Conservation (phyloP, 2,113 vertebrate species). For the Antechinus stuartii region DNA sequence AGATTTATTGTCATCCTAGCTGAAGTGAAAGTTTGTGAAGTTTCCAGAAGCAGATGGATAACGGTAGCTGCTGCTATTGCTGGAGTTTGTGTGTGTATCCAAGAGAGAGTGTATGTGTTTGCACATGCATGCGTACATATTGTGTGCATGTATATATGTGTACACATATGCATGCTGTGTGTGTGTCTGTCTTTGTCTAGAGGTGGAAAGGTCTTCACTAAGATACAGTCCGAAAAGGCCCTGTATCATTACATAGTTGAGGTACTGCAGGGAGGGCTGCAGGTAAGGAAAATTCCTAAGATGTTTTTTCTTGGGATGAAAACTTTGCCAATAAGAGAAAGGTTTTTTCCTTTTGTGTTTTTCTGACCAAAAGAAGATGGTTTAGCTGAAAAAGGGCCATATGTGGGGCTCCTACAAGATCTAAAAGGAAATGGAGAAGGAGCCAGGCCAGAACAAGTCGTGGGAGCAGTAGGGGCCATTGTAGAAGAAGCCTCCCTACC, state of each 20-base stretch:
- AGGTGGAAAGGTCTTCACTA: neutral
- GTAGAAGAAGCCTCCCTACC: neutral
- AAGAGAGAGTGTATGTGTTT: neutral
- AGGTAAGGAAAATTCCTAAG: neutral
- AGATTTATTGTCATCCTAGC: neutral
- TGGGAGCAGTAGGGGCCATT: neutral
- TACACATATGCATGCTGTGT: neutral
- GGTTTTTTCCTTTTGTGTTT: neutral
- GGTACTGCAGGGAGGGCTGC: neutral
- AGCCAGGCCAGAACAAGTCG: neutral
- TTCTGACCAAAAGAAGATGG: neutral
- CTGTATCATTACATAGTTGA: neutral
- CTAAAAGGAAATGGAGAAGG: neutral
- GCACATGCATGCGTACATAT: too few relatives aligned
- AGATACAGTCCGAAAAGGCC: neutral
- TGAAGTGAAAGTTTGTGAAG: neutral
- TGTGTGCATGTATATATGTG: too few relatives aligned
- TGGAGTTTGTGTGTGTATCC: neutral
- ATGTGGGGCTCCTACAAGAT: neutral
- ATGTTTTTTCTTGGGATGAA: neutral
- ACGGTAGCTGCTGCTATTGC: neutral
- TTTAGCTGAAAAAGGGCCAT: neutral
- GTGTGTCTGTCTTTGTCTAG: too few relatives aligned
- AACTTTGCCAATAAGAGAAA: neutral
- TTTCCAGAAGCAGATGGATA: neutral